Evolutionary conservation across 2,888 invertebrate genomes (phyloP), one percentile per base, ranked within the genome.

Genomic region (Cancer borealis): DNA sequence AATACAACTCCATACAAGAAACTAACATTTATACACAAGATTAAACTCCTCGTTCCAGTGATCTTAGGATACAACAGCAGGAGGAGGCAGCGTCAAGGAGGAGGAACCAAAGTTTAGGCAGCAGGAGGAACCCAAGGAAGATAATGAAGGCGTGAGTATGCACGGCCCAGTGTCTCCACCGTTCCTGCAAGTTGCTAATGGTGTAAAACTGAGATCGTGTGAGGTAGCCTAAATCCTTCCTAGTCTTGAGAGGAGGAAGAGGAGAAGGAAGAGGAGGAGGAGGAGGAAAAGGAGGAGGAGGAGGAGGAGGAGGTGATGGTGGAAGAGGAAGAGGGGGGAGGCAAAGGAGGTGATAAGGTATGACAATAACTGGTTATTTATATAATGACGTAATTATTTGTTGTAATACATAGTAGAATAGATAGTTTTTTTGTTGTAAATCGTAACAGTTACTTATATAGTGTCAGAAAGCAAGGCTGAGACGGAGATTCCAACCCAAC

Each of bases 131-230:
- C 45, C 45, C 45, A 17, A 26, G 45, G n/a, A 26, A 66, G 60
- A 49, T 89, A 93, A 93, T 90, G 79, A 93, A 73, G 91, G 66
- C 30, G 46, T 91, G n/a, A 91, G 91, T 87, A 84, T 88, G 91
- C 87, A 92, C 66, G 91, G n/a, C 47, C 26, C 54, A 30, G 12
- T 10, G 39, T 46, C 91, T n/a, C 39, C 47, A 49, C 93, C 73
- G 90, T 90, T 93, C 90, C 93, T 90, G 47, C 84, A 90, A 90
- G 93, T 93, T 90, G 73, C 90, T 90, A 93, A 90, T 93, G 79
- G 84, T 84, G 47, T 49, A 84, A 93, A 90, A 93, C 90, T 89
- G 90, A 30, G n/a, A 26, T 39, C 92, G 88, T 92, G 88, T 88
- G 30, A 84, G 30, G 87, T 87, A 84, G 54, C 47, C 87, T 92